Evolutionary conservation across 2,797 vertebrate genomes (phyloP), one percentile per base, ranked within the genome.

Genomic region (Anableps anableps): DNA sequence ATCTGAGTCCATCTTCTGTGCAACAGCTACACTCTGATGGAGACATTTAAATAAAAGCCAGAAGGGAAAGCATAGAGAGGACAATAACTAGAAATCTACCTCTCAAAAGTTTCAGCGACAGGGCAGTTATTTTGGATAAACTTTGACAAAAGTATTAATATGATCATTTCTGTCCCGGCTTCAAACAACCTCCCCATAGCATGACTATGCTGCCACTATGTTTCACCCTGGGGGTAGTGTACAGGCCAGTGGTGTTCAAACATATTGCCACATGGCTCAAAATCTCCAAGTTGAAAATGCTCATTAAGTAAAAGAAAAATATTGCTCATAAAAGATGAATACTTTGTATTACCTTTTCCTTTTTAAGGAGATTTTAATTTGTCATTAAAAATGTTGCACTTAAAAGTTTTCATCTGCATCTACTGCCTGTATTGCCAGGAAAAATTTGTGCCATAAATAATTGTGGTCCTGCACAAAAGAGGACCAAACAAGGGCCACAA

Each of bases 21-120:
- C 36, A 73, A 48, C 60, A 70, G 16, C 47, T 38, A 10, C 48
- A 60, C 73, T 58, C 48, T 76, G 68, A 85, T 58, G 47, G 45
- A 43, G 53, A 76, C 72, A 34, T 81, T 78, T 66, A 19, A 81
- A 84, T 71, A 29, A 60, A 26, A 14, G 26, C 26, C 23, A 4
- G 26, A 55, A 17, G 29, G 7, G 2, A 50, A 47, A 23, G 21
- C 64, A 68, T 26, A 68, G 64, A 68, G 36, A 41, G 41, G 21
- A 26, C 36, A 26, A 23, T 23, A 64, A 36, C 31, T 36, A 23
- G 34, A 66, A 38, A 38, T 38, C 7, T 41, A 26, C 64, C 26
- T 68, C 38, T 41, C 16, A 34, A 8, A 34, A 1, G 31, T 36
- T 38, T 66, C 21, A 68, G 21, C 64, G 41, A 68, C 21, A 23